phyloP scores from a whole-genome alignment of 2,113 vertebrate species.

The Hippoglossus stenolepis region DNA sequence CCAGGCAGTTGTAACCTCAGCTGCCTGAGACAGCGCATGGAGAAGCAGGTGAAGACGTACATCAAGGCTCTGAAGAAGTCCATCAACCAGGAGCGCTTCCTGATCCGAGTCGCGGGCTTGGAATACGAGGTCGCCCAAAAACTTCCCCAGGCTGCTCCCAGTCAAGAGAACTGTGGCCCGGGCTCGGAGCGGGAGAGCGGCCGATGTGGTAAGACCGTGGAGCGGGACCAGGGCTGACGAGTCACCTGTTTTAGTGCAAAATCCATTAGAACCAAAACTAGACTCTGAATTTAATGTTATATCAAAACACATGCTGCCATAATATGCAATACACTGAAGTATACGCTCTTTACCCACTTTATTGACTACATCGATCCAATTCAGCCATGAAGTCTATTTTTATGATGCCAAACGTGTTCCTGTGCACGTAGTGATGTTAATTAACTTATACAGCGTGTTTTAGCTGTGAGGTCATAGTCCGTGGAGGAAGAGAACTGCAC shows the following conservation, averaged over 20 bases:
- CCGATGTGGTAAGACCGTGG: slow-evolving; percentile 92
- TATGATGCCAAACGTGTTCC: background rate
- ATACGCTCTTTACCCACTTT: background rate
- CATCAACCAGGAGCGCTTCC: slow-evolving; percentile 97
- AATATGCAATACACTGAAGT: background rate
- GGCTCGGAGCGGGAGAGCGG: slow-evolving; percentile 89
- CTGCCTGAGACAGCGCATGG: slow-evolving; percentile 93
- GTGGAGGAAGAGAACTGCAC: no score
- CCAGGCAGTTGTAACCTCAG: slow-evolving; percentile 91
- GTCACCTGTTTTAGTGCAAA: no score
- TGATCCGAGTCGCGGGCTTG: slow-evolving; percentile 92
- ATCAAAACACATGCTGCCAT: no score
- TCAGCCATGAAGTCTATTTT: background rate
- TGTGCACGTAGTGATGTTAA: no score
- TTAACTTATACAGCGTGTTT: no score
- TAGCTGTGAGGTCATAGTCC: no score
- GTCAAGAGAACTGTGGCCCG: slow-evolving; percentile 79
- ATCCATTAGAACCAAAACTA: no score
- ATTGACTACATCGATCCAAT: background rate
- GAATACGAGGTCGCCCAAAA: slow-evolving; percentile 97
- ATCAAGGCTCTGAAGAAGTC: slow-evolving; percentile 97
- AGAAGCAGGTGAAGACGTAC: slow-evolving; percentile 92
- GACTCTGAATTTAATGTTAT: background rate
- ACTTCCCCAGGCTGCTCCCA: slow-evolving; percentile 74
- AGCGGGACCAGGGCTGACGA: background rate